Evolutionary conservation across 37 sponge, comb jelly and placozoan genomes (phyloP).

Genomic region (Aplysina aerophoba): DNA sequence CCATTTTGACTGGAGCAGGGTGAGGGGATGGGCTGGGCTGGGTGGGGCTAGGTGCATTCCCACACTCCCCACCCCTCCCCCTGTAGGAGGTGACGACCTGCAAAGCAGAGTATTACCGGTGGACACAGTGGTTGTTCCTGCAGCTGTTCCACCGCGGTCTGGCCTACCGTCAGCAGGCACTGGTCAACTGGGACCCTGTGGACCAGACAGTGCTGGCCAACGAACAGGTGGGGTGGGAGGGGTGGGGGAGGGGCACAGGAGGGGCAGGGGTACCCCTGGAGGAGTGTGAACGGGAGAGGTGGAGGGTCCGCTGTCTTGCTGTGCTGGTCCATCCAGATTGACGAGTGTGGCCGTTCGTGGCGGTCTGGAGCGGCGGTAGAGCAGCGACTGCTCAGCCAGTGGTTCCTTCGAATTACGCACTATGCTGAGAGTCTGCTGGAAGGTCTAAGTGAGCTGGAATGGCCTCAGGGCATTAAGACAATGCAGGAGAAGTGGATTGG

Average conservation of each 20-base stretch:
- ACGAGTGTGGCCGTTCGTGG: slow-evolving; percentile 80
- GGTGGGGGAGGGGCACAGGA: not conserved
- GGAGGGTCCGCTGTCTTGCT: too few relatives aligned
- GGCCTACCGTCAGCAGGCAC: slow-evolving; percentile 79
- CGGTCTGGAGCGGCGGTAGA: slow-evolving; percentile 84
- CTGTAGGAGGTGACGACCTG: slow-evolving; percentile 79
- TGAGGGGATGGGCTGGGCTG: not conserved
- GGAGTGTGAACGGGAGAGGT: not conserved
- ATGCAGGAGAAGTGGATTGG: slow-evolving; percentile 85
- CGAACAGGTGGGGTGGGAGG: slow-evolving; percentile 67
- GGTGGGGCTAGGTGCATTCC: not conserved
- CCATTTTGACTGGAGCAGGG: slow-evolving; percentile 88
- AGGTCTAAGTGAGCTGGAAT: slow-evolving; percentile 77
- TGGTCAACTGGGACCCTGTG: slow-evolving; percentile 95
- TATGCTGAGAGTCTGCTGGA: slow-evolving; percentile 73
- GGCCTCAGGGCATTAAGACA: slow-evolving; percentile 74
- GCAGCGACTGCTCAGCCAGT: slow-evolving; percentile 71
- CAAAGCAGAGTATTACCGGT: slow-evolving; percentile 80
- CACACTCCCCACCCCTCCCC: slow-evolving; percentile 4
- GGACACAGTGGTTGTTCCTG: slow-evolving; percentile 93
- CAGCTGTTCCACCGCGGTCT: slow-evolving; percentile 76
- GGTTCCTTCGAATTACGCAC: slow-evolving; percentile 80
- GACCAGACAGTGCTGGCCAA: slow-evolving; percentile 90
- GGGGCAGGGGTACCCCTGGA: not conserved
- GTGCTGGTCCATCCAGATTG: slow-evolving; percentile 70